Conservation (phyloP, 2,888 invertebrate species). For the Penaeus monodon region DNA sequence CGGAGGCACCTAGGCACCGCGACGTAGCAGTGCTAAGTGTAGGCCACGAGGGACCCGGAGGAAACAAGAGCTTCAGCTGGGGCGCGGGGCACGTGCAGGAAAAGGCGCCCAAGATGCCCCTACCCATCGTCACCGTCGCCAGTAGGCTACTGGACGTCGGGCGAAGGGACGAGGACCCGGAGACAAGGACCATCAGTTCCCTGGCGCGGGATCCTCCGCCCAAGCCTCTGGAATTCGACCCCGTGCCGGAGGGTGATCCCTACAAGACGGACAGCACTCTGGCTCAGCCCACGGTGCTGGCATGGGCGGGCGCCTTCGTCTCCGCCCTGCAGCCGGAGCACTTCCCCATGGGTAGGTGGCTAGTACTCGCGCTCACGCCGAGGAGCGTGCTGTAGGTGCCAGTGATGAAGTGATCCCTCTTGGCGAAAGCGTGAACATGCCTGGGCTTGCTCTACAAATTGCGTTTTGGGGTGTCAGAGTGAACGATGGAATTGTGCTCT, state of each 20-base stretch:
- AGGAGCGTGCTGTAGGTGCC: no score
- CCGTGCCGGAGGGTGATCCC: conserved; percentile 46
- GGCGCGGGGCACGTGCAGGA: neutral
- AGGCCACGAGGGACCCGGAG: neutral
- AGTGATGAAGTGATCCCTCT: no score
- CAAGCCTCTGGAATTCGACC: conserved; percentile 26
- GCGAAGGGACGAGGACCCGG: neutral
- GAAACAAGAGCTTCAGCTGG: neutral
- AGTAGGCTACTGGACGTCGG: conserved; percentile 19
- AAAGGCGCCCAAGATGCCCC: neutral
- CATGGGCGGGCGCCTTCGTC: conserved; percentile 49
- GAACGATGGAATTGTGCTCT: no score
- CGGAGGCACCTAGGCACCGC: no score
- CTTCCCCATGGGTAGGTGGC: conserved; percentile 44
- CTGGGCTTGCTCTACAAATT: no score
- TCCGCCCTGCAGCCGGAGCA: conserved; percentile 39
- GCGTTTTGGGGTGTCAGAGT: no score
- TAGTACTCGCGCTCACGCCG: neutral
- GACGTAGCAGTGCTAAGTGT: neutral
- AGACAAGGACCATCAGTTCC: conserved; percentile 1
- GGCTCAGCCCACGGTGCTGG: conserved; percentile 45
- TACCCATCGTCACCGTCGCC: conserved; percentile 39
- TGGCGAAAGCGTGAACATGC: no score
- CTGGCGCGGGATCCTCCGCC: conserved; percentile 30
- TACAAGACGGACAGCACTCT: conserved; percentile 41